Conservation (phyloP, 2,113 vertebrate species). For the Turnix velox region DNA sequence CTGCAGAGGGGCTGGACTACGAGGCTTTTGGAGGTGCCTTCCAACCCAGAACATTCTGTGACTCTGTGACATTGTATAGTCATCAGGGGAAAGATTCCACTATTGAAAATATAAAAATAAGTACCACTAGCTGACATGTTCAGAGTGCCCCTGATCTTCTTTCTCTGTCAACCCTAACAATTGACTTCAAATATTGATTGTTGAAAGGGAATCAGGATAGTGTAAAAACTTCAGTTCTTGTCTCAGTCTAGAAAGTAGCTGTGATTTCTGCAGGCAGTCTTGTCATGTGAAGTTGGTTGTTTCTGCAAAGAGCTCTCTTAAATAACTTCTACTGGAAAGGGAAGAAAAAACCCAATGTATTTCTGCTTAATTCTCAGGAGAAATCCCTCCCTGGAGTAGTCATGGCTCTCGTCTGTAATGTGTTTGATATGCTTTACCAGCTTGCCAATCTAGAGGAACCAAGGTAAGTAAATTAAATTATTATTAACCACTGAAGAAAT, state of each 20-base stretch:
- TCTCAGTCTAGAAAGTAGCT: not conserved
- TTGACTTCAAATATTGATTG: not conserved
- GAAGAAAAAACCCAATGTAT: not conserved
- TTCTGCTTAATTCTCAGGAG: conserved; percentile 79
- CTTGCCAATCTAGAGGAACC: conserved; percentile 95
- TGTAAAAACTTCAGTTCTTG: not conserved
- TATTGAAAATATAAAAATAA: not conserved
- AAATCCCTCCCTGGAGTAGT: conserved; percentile 97
- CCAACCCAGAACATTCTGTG: too few relatives aligned
- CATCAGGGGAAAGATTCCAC: not conserved
- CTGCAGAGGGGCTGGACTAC: too few relatives aligned
- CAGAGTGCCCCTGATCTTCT: not conserved
- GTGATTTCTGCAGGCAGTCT: not conserved
- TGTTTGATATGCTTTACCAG: conserved; percentile 99
- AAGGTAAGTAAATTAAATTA: conserved; percentile 75
- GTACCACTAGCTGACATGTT: not conserved
- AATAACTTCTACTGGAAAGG: not conserved
- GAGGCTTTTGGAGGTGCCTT: too few relatives aligned
- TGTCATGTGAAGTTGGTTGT: not conserved
- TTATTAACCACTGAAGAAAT: not conserved
- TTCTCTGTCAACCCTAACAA: not conserved
- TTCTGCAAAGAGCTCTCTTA: not conserved
- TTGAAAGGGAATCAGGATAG: not conserved
- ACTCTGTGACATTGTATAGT: too few relatives aligned
- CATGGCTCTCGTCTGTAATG: conserved; percentile 97